Evolutionary conservation across 35 echinoderm and acorn worm species (phyloP).

Genomic region (Nesometra sesokonis): DNA sequence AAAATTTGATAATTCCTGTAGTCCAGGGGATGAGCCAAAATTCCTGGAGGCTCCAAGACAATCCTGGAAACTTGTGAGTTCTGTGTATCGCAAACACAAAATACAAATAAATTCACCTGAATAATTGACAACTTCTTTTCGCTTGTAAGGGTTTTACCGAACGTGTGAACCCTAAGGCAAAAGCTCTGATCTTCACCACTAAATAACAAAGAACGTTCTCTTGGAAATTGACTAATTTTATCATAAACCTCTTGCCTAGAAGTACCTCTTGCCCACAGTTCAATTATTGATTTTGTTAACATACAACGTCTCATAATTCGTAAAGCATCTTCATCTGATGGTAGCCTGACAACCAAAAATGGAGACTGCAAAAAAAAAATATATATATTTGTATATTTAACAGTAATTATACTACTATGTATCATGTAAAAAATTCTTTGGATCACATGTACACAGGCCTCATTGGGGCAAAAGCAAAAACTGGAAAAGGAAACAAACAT

Average conservation of each 20-base stretch:
- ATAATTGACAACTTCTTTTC: slow-evolving; percentile 51
- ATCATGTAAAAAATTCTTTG: too few relatives aligned
- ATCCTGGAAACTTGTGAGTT: too few relatives aligned
- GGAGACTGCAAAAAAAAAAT: slow-evolving; percentile 41
- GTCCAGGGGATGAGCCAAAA: too few relatives aligned
- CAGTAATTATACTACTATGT: too few relatives aligned
- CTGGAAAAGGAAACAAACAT: too few relatives aligned
- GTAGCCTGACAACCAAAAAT: slow-evolving; percentile 54
- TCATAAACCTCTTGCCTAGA: slow-evolving; percentile 35
- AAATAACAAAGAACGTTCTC: slow-evolving; percentile 12
- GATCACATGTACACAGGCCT: too few relatives aligned
- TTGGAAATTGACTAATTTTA: slow-evolving; percentile 21
- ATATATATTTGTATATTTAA: too few relatives aligned
- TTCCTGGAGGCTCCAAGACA: too few relatives aligned
- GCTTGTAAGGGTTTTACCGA: slow-evolving; percentile 54
- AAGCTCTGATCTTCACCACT: slow-evolving; percentile 40
- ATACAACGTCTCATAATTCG: slow-evolving; percentile 64
- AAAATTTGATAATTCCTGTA: too few relatives aligned
- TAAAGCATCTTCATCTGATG: slow-evolving; percentile 29
- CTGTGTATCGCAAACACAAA: too few relatives aligned
- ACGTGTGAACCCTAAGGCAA: slow-evolving; percentile 57
- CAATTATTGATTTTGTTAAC: slow-evolving; percentile 49
- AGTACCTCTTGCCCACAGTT: slow-evolving; percentile 65
- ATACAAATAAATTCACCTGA: slow-evolving; percentile 19
- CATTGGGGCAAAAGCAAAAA: too few relatives aligned